Base-by-base conservation (phyloP, 2,797 vertebrate species). In the Erithacus rubecula region DNA sequence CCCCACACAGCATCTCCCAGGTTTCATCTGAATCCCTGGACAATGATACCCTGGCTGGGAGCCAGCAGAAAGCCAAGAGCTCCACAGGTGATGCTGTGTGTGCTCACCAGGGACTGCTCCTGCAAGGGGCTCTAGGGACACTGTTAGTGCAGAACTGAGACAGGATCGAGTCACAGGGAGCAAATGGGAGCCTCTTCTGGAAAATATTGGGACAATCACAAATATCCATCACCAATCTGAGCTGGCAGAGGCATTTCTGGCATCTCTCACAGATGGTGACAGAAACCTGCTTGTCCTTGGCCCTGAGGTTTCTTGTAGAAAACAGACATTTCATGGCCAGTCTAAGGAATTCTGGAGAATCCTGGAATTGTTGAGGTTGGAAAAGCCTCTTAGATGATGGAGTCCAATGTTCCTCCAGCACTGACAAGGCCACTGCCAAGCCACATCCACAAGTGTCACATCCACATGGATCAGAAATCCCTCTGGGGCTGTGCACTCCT, bases 31-130 rank as follows among this genome's bases (percentile, higher is more conserved):
- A 51, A 53, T 13, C 68, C 68, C 4, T 23, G 51, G 30, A 27
- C 32, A 72, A 34, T 0, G 0, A 43, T 14, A 39, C 5, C 10
- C 36, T 43, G 47, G 32, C 0, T n/a, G 39, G 47, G 46, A 67
- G 82, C 19, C 30, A 22, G 55, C 36, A 74, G 32, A 32, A 34
- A 65, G 36, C 81, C 43, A 41, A 17, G 32, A 5, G 11, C 17
- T 22, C 4, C 0, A 4, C 34, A 43, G 32, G 44, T 12, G 36
- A 41, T 22, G 52, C 70, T 58, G 43, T 36, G 30, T 15, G 27
- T 26, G 52, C 43, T 22, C 51, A 58, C 26, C 81, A 51, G 21
- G 36, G 24, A 34, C 81, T 34, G 30, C 52, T 18, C 60, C 60
- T 27, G 32, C 44, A 21, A 7, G 51, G 36, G 51, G 51, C 36